Percentiles rank a stretch among this genome's conserved stretches.
Evolutionary conservation across 2,888 invertebrate species (phyloP).

Genomic region (Scaptomyza caliginosa): DNA sequence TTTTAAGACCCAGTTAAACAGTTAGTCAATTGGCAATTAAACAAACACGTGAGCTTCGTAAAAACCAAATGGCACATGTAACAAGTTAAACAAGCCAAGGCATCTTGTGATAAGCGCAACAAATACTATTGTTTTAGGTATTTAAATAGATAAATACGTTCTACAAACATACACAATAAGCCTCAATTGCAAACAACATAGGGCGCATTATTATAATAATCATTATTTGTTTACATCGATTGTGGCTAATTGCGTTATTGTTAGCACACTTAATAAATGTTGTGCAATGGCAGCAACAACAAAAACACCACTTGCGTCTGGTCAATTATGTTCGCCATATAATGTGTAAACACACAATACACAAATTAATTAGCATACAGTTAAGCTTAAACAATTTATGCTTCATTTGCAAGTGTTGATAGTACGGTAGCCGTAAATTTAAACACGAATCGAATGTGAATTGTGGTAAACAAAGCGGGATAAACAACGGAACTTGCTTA

Average conservation of each 20-base stretch:
- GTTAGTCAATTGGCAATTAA: slow-evolving; percentile 40
- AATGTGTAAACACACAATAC: too few species aligned
- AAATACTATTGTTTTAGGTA: background rate
- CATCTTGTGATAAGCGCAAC: slow-evolving; percentile 14
- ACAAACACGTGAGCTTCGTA: slow-evolving; percentile 65
- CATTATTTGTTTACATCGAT: slow-evolving; percentile 35
- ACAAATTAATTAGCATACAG: slow-evolving; percentile 25
- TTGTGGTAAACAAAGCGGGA: slow-evolving; percentile 35
- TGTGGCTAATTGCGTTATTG: slow-evolving; percentile 49
- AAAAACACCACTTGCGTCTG: background rate
- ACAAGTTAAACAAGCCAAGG: slow-evolving; percentile 64
- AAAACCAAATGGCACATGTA: slow-evolving; percentile 62
- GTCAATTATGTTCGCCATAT: slow-evolving; percentile 49
- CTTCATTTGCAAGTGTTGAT: slow-evolving; percentile 73
- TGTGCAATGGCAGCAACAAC: slow-evolving; percentile 37
- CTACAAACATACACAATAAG: slow-evolving; percentile 25
- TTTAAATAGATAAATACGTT: slow-evolving; percentile 18
- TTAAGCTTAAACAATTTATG: slow-evolving; percentile 34
- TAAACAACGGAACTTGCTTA: slow-evolving; percentile 30
- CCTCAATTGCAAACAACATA: slow-evolving; percentile 36
- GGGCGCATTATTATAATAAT: background rate
- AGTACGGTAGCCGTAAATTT: slow-evolving; percentile 58
- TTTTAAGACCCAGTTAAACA: slow-evolving; percentile 7
- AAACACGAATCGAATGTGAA: slow-evolving; percentile 56
- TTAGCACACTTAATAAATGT: slow-evolving; percentile 48